A percentile compares a stretch with the other conserved stretches of the same genome.
Conservation (phyloP, 1,140 invertebrate genomes). For the Eumeta japonica region DNA sequence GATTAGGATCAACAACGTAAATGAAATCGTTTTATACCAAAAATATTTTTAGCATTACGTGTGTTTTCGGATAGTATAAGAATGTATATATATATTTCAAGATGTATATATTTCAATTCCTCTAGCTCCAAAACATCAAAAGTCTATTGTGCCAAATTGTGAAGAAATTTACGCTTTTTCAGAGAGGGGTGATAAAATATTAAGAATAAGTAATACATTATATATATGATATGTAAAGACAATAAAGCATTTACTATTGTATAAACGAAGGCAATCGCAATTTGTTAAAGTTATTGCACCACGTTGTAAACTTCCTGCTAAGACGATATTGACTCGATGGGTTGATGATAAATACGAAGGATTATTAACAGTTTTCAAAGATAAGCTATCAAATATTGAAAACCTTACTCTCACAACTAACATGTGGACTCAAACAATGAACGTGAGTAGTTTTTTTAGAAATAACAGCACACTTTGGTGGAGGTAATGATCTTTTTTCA, state of each 20-base stretch:
- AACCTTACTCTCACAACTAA: slow-evolving; percentile 24
- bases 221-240: slow-evolving; percentile 40
- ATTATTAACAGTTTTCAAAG: slow-evolving; percentile 16
- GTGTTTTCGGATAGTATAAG: too few relatives aligned
- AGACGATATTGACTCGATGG: too few relatives aligned
- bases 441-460: slow-evolving; percentile 25
- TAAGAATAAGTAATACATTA: too few relatives aligned
- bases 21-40: too few relatives aligned
- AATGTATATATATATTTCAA: too few relatives aligned
- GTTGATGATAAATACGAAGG: slow-evolving; percentile 36
- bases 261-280: slow-evolving; percentile 36
- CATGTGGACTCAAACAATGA: slow-evolving; percentile 23
- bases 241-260: slow-evolving; percentile 31
- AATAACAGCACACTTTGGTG: too few relatives aligned
- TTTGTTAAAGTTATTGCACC: slow-evolving; percentile 30
- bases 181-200: slow-evolving; percentile 8
- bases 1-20: too few relatives aligned
- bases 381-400: slow-evolving; percentile 11
- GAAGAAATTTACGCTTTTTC: not conserved
- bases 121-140: too few relatives aligned
- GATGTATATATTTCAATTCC: too few relatives aligned
- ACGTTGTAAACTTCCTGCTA: slow-evolving; percentile 32
- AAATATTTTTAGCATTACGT: too few relatives aligned
- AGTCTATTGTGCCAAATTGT: too few relatives aligned
- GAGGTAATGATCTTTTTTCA: too few relatives aligned